Evolutionary conservation across 2,113 vertebrate genomes (phyloP).

Genomic region (Nothocercus nigrocapillus): DNA sequence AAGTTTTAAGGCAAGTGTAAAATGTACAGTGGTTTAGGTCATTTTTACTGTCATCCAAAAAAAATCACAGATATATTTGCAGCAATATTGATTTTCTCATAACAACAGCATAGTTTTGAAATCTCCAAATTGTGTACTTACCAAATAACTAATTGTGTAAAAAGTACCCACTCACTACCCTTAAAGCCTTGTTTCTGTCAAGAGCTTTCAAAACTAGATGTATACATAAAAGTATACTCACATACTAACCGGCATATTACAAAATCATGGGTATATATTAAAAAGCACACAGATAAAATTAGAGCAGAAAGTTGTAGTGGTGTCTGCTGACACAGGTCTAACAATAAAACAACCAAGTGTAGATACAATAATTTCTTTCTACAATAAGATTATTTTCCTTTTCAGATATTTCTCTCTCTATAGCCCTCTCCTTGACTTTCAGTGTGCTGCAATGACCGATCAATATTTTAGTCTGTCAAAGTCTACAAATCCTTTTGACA

Average conservation of each 20-base stretch:
- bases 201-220: background rate
- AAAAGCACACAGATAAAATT: background rate
- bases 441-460: background rate
- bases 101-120: background rate
- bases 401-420: background rate
- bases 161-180: background rate
- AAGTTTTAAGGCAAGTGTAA: background rate
- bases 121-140: background rate
- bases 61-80: background rate
- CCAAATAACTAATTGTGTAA: background rate
- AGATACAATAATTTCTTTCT: background rate
- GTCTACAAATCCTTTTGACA: background rate
- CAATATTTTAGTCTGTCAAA: background rate
- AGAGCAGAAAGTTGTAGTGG: background rate
- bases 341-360: background rate
- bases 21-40: rapidly evolving
- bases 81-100: background rate
- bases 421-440: background rate
- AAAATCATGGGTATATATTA: background rate
- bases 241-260: background rate
- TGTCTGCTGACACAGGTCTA: background rate
- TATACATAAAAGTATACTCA: background rate
- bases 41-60: background rate
- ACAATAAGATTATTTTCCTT: background rate
- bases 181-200: background rate